Conservation (phyloP, 2,113 vertebrate genomes). For the Rhabdomys dilectus region DNA sequence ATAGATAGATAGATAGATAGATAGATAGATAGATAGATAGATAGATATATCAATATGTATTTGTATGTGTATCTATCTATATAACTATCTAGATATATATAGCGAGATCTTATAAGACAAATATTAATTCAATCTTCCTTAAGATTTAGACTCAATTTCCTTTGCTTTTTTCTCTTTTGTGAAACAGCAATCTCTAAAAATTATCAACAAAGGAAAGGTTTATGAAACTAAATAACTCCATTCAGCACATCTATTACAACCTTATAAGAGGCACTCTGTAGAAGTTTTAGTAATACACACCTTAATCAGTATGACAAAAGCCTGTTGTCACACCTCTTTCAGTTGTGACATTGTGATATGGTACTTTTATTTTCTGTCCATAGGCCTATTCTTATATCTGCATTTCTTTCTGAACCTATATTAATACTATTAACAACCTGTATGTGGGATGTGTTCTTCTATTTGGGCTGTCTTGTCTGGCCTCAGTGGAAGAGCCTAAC, state of each 20-base stretch:
- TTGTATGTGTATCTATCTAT: too few relatives aligned
- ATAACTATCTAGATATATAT: too few relatives aligned
- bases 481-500: too few relatives aligned
- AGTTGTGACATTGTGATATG: too few relatives aligned
- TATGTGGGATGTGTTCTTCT: too few relatives aligned
- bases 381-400: background rate
- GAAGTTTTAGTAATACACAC: background rate
- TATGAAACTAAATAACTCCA: background rate
- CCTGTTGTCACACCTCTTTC: background rate
- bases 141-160: background rate
- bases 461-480: too few relatives aligned
- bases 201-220: background rate
- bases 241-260: background rate
- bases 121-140: background rate
- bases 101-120: background rate
- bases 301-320: background rate
- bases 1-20: too few relatives aligned
- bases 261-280: background rate
- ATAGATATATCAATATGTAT: too few relatives aligned
- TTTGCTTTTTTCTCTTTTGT: background rate
- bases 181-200: conserved; percentile 9
- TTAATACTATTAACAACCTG: background rate
- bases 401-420: background rate
- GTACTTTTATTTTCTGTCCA: background rate
- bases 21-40: too few relatives aligned